These are phyloP conservation scores for Temnothorax rugatulus DNA, from an alignment of 2,888 invertebrate species.

Conservation along the genomic window DNA sequence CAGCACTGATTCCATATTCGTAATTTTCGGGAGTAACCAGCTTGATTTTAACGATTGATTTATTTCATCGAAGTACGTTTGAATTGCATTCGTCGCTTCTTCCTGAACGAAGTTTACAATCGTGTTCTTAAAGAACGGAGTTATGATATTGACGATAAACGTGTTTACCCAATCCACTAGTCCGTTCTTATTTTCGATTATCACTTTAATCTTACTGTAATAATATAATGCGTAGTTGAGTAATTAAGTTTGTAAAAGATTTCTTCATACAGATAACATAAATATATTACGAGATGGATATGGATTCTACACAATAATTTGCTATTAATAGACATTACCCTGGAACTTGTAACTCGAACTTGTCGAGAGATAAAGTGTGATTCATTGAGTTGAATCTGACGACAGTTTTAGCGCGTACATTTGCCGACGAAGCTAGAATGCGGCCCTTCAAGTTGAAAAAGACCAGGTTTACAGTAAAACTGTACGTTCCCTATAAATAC, in stretches of 20 bases:
- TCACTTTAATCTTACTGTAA: neutral
- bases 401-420: neutral
- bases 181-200: conserved; percentile 12
- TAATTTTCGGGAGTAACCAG: neutral
- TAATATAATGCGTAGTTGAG: neutral
- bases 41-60: neutral
- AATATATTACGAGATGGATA: neutral
- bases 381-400: neutral
- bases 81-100: neutral
- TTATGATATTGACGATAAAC: neutral
- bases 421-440: neutral
- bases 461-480: neutral
- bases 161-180: neutral
- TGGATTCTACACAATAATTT: neutral
- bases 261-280: neutral
- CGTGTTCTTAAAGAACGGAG: neutral
- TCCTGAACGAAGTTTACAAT: neutral
- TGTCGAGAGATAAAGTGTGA: neutral
- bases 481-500: conserved; percentile 35
- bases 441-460: neutral
- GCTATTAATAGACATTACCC: conserved; percentile 22
- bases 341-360: neutral
- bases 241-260: neutral
- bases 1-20: neutral
- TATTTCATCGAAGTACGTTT: neutral